phyloP scores from a whole-genome alignment of 2,113 vertebrate genomes.

The Mus spicilegus region DNA sequence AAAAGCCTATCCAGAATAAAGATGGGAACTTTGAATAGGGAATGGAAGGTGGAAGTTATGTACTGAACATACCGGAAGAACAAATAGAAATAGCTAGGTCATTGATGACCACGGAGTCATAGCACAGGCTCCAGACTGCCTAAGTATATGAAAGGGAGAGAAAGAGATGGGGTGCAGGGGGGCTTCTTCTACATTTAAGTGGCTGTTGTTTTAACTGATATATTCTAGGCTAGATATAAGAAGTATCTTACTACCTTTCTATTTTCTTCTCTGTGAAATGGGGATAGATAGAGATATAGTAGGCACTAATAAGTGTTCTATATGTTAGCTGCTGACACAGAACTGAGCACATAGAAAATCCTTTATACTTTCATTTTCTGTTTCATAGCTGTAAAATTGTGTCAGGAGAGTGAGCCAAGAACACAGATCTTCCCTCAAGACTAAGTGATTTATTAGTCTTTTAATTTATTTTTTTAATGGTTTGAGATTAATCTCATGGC shows the following conservation, averaged over 20 bases:
- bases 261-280: background rate
- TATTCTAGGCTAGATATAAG: background rate
- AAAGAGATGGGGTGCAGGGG: background rate
- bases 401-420: background rate
- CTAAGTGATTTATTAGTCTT: background rate
- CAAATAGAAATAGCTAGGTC: background rate
- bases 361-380: background rate
- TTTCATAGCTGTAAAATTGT: slow-evolving; percentile 19
- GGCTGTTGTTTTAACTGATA: background rate
- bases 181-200: background rate
- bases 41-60: background rate
- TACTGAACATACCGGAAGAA: background rate
- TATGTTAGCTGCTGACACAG: background rate
- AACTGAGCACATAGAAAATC: background rate
- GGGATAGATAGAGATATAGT: background rate
- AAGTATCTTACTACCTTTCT: background rate
- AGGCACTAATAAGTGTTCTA: background rate
- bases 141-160: background rate
- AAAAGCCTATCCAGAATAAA: background rate
- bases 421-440: background rate
- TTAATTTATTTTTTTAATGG: background rate
- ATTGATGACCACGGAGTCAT: accelerated
- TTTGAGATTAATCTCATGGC: background rate
- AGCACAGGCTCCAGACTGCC: background rate
- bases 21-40: background rate